Evolutionary conservation across 2,888 invertebrate species (phyloP), one percentile per base, ranked within the genome.

Genomic region (Lottia scabra): DNA sequence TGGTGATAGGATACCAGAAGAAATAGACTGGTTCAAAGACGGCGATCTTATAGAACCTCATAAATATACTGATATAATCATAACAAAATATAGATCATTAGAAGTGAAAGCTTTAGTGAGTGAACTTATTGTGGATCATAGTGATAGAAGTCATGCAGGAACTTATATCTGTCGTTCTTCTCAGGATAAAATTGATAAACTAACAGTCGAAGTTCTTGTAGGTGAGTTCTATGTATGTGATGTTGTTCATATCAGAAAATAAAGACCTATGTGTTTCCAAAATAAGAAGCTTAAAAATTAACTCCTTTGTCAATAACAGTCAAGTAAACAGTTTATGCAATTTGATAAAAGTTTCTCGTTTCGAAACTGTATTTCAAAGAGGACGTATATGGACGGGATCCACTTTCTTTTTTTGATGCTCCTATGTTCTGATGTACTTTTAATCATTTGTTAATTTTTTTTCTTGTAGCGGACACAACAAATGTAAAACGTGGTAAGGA

Each of bases 41-140:
- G 56, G 56, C 10, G 56, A 56, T 23, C 19, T 56, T 3, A 56
- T 56, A 56, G 56, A 56, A 56, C 19, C 56, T 23, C 56, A 56
- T 56, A 56, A 56, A 56, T 56, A 56, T 56, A 56, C 13, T 10
- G 56, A 56, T 23, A 56, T 56, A 23, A 23, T 56, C 19, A 56
- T 56, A 56, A 56, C 56, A 23, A 56, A 56, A 56, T 56, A 56
- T 56, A 56, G 56, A 56, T 23, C 19, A 23, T 56, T 56, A 23
- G 19, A 19, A 12, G 56, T 23, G 19, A 19, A 23, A 23, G 19
- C 56, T 19, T 23, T 56, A 23, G 6, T 56, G 19, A 56, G 56
- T 56, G 56, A 56, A 13, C 56, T 56, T 56, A 56, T 56, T 56
- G 56, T 56, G 56, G 56, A 56, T 56, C 56, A 56, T 56, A 56